Base-by-base conservation (phyloP, 2,797 vertebrate species). In the Muscicapa striata region DNA sequence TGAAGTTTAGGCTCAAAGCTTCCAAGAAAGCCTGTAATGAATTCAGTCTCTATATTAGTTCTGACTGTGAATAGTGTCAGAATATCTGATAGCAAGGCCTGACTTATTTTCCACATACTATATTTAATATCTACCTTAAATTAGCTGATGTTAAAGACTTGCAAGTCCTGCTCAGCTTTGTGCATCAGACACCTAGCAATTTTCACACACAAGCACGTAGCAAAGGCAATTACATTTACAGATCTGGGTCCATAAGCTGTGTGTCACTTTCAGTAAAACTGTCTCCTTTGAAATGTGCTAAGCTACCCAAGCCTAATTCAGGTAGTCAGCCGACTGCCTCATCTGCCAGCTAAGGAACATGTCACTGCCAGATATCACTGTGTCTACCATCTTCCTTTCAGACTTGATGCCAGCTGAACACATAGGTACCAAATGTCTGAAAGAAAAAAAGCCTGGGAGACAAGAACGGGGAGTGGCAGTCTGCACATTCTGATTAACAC, bases 251-350 rank as follows among this genome's bases (percentile, higher is more conserved):
- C 93, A 74, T 95, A 95, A 93, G 79, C 89, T 92, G 43, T 49
- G 38, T 62, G 82, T 90, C 95, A 85, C 72, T 94, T 96, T 85
- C 77, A 92, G 74, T 86, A 91, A 90, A 84, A 48, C 78, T 92
- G 57, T 81, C 88, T 91, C 52, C 84, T 94, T 52, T 92, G 89
- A 94, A 94, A 92, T 70, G 58, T 74, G 52, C 30, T 88, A 90
- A 86, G 55, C 45, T 91, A 88, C 55, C 70, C 64, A 89, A 88
- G 36, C 24, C 40, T 96, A 96, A 97, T 96, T 88, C 86, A 94
- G 82, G 77, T 51, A 95, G 93, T 91, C 95, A 97, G 94, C 70
- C 91, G 84, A 83, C 74, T 55, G 86, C 54, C 81, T 48, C 64
- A 83, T 91, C 88, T 96, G 78, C 76, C 94, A 95, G n/a, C 46